phyloP scores from a whole-genome alignment of 2,113 vertebrate species.

The Brienomyrus brachyistius region DNA sequence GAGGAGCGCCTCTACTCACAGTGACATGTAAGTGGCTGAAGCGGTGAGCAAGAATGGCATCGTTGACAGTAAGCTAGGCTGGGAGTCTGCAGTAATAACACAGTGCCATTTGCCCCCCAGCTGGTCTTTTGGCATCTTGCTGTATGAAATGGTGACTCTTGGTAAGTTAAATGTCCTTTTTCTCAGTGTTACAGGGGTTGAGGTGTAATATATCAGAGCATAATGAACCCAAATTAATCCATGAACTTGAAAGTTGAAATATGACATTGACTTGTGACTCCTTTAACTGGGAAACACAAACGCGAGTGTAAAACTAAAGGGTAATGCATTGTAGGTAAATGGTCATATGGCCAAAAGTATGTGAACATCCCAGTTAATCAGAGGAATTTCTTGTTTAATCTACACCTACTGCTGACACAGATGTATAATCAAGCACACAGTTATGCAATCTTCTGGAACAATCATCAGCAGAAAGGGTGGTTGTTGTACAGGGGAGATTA shows the following conservation, averaged over 20 bases:
- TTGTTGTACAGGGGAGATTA: not conserved
- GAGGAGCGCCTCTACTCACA: conserved; percentile 57
- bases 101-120: conserved; percentile 47
- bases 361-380: not conserved
- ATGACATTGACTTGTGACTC: not conserved
- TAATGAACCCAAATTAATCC: not conserved
- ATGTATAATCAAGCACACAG: not conserved
- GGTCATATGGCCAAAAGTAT: not conserved
- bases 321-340: too few relatives aligned
- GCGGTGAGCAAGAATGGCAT: not conserved
- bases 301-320: not conserved
- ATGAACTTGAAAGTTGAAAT: not conserved
- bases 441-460: not conserved
- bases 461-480: not conserved
- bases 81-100: not conserved
- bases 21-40: conserved; percentile 69
- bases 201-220: not conserved
- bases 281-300: not conserved
- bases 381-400: not conserved
- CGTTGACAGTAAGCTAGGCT: too few relatives aligned
- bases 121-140: conserved; percentile 88
- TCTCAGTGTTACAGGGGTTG: not conserved
- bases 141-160: conserved; percentile 86
- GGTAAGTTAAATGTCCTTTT: conserved; percentile 58
- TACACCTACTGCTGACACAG: not conserved